Evolutionary conservation across 1,140 invertebrate genomes (phyloP), one percentile per base, ranked within the genome.

Genomic region (Harpegnathos saltator): DNA sequence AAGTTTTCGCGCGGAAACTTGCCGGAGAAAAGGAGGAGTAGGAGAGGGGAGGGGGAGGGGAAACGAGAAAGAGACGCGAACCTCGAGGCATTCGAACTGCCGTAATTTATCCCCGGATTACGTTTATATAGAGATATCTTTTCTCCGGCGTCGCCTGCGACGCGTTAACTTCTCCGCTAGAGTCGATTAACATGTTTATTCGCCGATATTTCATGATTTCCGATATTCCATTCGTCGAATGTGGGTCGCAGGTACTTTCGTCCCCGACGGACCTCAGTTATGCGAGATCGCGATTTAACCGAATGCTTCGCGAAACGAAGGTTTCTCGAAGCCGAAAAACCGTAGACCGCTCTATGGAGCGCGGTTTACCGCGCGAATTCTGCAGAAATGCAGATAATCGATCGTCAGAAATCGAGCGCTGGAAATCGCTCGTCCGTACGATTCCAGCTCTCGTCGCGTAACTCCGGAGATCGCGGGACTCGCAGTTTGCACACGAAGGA

Each of bases 1-100:
- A 80, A 80, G 19, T 80, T 81, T 33, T 15, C 77, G 11, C n/a
- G 78, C 11, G 56, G 38, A 74, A 82, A 82, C 68, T 82, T 63
- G 1, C 26, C 17, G 69, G 44, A 22, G 12, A 1, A 26, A 48
- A 44, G 3, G 38, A 44, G 38, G 12, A 1, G 19, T 38, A 44
- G 1, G 38, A 44, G 38, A 11, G 7, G n/a, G 7, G 38, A 44
- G 38, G 7, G 38, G 7, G 9, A 44, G 38, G 5, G 29, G 5
- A 44, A 44, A 44, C 7, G 7, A 33, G 74, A 78, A 69, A 71
- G 65, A 69, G 52, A 69, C 52, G 33, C 65, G 48, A 69, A 80
- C 33, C 9, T 11, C 29, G 24, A 80, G 59, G 52, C n/a, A 80
- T 80, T 80, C 24, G 48, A 26, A 48, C 65, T 71, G 14, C 17